phyloP scores from a whole-genome alignment of 2,888 invertebrate genomes.

The Thelaira solivaga region DNA sequence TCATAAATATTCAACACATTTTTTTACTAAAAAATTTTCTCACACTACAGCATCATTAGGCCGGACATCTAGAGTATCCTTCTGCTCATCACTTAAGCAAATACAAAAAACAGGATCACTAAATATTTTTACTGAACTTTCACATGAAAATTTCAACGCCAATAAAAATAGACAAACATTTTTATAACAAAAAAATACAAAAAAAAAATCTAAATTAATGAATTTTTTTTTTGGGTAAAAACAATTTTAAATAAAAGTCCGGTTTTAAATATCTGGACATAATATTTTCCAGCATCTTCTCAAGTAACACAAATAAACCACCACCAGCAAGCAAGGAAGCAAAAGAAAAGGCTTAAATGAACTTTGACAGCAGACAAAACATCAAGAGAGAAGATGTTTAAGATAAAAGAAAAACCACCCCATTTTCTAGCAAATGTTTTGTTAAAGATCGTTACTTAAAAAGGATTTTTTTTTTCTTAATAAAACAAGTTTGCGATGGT shows the following conservation, averaged over 20 bases:
- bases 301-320: conserved; percentile 21
- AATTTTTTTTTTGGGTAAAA: conserved; percentile 15
- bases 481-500: conserved; percentile 40
- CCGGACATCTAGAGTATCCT: conserved; percentile 19
- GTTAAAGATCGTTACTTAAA: not conserved
- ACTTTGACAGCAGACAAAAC: conserved; percentile 43
- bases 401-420: conserved; percentile 48
- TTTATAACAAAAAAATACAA: conserved; percentile 5
- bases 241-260: conserved; percentile 43
- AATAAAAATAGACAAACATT: not conserved
- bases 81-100: conserved; percentile 25
- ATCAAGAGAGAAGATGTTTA: not conserved
- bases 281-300: conserved; percentile 40
- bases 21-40: conserved; percentile 39
- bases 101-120: conserved; percentile 56
- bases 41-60: conserved; percentile 58
- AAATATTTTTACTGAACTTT: conserved; percentile 63
- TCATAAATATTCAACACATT: not conserved
- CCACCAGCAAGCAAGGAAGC: conserved; percentile 24
- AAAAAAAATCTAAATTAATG: too few relatives aligned
- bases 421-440: not conserved
- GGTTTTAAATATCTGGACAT: conserved; percentile 56
- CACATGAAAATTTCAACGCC: conserved; percentile 64
- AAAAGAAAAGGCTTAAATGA: conserved; percentile 46
- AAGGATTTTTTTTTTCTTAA: not conserved